Base-by-base conservation (phyloP, 2,113 vertebrate genomes). In the Mesoclemmys tuberculata region DNA sequence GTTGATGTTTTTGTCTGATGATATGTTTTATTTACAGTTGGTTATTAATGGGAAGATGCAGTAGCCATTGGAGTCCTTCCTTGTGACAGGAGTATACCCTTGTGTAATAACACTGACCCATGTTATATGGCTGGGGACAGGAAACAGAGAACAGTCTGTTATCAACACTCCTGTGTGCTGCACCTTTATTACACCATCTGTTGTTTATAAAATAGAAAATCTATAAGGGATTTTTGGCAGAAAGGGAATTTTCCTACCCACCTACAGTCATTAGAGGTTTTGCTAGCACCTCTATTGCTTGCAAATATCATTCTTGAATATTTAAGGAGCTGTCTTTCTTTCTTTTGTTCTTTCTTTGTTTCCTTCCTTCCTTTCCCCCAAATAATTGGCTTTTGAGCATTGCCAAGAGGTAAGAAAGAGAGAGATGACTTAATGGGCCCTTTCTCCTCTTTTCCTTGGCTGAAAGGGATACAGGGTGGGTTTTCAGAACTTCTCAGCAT, bases 141-240 rank as follows among this genome's bases (percentile, higher is more conserved):
- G 19, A 74, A 46, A 58, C 38, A 71, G 79, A 83, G 31, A 61
- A 12, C 10, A 12, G 21, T 75, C 41, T 41, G 22, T 75, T 44
- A 44, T 75, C 10, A 44, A 79, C 0, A 0, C 0, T 1, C 55
- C 29, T 92, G 55, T 54, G 8, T 82, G 24, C n/a, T 41, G 19
- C 3, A 0, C 41, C 24, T 79, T 31, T 79, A 49, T 49, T 79
- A 19, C 16, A 71, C n/a, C 68, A 75, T 24, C 71, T 75, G 41
- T 75, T 10, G 4, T 24, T 75, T 75, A 79, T 79, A 79, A 51
- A 79, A 44, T 79, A 79, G 46, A 49, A 49, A 49, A 49, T 49
- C 46, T 46, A 12, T 7, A 35, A 49, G 41, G 27, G 27, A 14
- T 79, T 49, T 35, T 19, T 79, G 16, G 5, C 29, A 35, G 29